Evolutionary conservation across 2,888 invertebrate species (phyloP), one percentile per base, ranked within the genome.

Genomic region (Nesidiocoris tenuis): DNA sequence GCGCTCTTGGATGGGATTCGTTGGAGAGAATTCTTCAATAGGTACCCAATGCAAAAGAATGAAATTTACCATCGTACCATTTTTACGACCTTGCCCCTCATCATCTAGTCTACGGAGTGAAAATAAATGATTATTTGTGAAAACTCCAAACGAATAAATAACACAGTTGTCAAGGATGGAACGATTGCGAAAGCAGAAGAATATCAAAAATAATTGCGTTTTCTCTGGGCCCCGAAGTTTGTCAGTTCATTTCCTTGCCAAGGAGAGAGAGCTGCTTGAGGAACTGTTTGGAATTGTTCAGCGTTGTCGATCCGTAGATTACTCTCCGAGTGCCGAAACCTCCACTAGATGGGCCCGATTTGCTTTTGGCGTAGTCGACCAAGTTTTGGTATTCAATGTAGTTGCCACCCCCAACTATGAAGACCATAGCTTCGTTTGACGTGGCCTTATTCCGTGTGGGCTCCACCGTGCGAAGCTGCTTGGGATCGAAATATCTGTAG

Each of bases 371-470:
- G 82, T 96, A 96, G 83, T 98, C 98, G 71, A 94, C 90, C 77
- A 99, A 88, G 87, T 99, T 99, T 84, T 98, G 98, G 84, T 99
- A 99, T 85, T 99, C 99, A 82, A 98, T 98, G 83, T 99, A 99
- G 87, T 98, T 98, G 66, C 99, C 95, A 77, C 95, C 95, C 61
- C 96, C 95, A 61, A 96, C 93, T 75, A 96, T 85, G 84, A 96
- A 96, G 9, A 96, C 95, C 76, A 95, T 90, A 1, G 94, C 94
- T 84, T 95, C 95, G 81, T 91, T 91, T 84, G 94, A 95, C 79
- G 91, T 89, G 81, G 88, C 82, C 56, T 82, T 81, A 81, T 87
- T 83, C 82, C 88, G 84, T 84, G 87, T 83, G 68, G 84, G 87
- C 80, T 90, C 90, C 77, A 85, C 88, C 9, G 90, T 87, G 81